These are phyloP conservation scores for Lycophotia porphyrea DNA, from an alignment of 2,888 invertebrate genomes.

Conservation along the genomic window DNA sequence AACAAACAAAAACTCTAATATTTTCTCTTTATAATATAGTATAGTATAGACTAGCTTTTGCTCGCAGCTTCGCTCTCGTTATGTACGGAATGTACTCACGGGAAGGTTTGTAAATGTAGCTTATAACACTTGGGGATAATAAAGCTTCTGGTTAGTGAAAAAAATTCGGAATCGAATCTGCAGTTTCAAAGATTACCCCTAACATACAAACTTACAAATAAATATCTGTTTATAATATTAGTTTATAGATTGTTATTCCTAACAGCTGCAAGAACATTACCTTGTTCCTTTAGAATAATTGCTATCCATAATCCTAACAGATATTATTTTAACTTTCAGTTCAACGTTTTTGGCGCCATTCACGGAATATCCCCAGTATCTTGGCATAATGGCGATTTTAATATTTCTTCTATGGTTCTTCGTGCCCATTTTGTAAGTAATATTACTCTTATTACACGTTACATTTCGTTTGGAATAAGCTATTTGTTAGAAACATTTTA, in stretches of 20 bases:
- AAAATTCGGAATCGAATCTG: too few relatives aligned
- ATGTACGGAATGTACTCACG: too few relatives aligned
- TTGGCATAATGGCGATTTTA: constrained; percentile 91
- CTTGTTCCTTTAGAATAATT: neutral
- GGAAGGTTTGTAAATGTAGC: too few relatives aligned
- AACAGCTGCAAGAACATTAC: neutral
- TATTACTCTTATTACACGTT: constrained; percentile 58
- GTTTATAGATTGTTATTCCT: neutral
- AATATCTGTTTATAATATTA: too few relatives aligned
- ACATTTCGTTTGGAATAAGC: constrained; percentile 45
- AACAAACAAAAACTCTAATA: too few relatives aligned
- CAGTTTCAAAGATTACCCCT: too few relatives aligned
- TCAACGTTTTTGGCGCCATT: constrained; percentile 91
- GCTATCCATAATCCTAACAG: constrained; percentile 22
- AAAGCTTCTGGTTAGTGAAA: too few relatives aligned
- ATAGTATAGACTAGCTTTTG: too few relatives aligned
- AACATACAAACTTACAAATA: too few relatives aligned
- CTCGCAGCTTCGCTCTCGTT: too few relatives aligned
- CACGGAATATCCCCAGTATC: constrained; percentile 91
- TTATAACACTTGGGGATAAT: too few relatives aligned
- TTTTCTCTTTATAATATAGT: too few relatives aligned
- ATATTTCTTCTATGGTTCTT: constrained; percentile 92
- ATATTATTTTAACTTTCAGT: constrained; percentile 77
- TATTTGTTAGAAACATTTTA: constrained; percentile 26
- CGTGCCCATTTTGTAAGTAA: constrained; percentile 91